A percentile compares a stretch with the other conserved stretches of the same genome.
Evolutionary conservation across 2,113 vertebrate genomes (phyloP).

Genomic region (Oncorhynchus gorbuscha): DNA sequence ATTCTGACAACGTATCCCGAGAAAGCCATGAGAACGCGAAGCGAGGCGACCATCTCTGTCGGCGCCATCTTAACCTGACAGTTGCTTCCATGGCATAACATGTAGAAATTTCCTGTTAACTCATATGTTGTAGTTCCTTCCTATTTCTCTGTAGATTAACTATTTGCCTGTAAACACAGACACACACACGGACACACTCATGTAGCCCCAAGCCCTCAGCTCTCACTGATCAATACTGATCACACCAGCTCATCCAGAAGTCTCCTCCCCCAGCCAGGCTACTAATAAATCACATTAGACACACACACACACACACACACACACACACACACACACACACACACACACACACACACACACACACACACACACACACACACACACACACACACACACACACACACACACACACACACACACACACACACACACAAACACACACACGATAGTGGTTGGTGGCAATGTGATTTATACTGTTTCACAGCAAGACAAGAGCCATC

Average conservation of each 20-base stretch:
- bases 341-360: no score
- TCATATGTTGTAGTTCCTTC: not conserved
- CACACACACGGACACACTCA: not conserved
- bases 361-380: no score
- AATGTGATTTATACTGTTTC: not conserved
- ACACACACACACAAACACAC: no score
- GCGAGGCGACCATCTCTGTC: no score
- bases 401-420: no score
- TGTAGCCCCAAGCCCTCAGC: constrained; percentile 12
- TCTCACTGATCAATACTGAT: constrained; percentile 53
- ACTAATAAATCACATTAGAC: not conserved
- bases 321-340: no score
- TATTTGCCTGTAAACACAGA: not conserved
- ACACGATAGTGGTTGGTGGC: not conserved
- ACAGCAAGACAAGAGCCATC: not conserved
- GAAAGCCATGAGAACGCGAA: no score
- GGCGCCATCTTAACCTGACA: no score
- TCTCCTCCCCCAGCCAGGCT: not conserved
- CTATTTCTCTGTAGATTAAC: not conserved
- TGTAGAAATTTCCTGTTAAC: not conserved
- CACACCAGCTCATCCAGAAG: constrained; percentile 19
- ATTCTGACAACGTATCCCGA: no score
- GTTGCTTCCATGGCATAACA: no score
- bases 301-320: no score
- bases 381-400: no score